Conservation (phyloP, 2,797 vertebrate species). For the Ptychobarbus kaznakovi region DNA sequence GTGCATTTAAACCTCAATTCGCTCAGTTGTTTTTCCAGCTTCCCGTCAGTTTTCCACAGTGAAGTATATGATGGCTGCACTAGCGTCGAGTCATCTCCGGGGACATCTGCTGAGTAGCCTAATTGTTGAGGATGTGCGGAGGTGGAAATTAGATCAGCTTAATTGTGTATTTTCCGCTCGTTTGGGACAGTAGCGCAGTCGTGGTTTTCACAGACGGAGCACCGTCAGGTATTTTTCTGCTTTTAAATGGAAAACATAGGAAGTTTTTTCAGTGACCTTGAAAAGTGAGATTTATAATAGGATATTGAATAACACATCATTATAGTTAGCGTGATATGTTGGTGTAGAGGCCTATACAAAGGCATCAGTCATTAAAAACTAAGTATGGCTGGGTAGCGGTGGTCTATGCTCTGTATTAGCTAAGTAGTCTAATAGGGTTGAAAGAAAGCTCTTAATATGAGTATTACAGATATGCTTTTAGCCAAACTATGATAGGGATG, state of each 20-base stretch:
- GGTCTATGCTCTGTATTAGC: not conserved
- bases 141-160: slow-evolving; percentile 77
- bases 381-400: not conserved
- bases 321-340: slow-evolving; percentile 3
- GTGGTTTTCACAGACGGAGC: slow-evolving; percentile 13
- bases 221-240: slow-evolving; percentile 24
- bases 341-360: not conserved
- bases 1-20: not conserved
- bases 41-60: slow-evolving; percentile 35
- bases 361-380: not conserved
- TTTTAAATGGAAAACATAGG: not conserved
- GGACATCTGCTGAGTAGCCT: slow-evolving; percentile 69
- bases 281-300: not conserved
- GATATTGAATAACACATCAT: slow-evolving; percentile 2
- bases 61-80: slow-evolving; percentile 63
- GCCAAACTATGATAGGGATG: slow-evolving; percentile 43
- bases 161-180: slow-evolving; percentile 68
- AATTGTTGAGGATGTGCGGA: slow-evolving; percentile 77
- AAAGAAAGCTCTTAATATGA: slow-evolving; percentile 18
- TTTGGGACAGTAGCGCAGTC: slow-evolving; percentile 33
- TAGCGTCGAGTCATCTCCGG: slow-evolving; percentile 64
- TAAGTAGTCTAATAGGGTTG: slow-evolving; percentile 30
- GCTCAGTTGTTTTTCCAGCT: not conserved
- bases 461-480: slow-evolving; percentile 46
- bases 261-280: not conserved